Evolutionary conservation across 2,797 vertebrate genomes (phyloP).

Genomic region (Tokudaia tokunoshimensis): DNA sequence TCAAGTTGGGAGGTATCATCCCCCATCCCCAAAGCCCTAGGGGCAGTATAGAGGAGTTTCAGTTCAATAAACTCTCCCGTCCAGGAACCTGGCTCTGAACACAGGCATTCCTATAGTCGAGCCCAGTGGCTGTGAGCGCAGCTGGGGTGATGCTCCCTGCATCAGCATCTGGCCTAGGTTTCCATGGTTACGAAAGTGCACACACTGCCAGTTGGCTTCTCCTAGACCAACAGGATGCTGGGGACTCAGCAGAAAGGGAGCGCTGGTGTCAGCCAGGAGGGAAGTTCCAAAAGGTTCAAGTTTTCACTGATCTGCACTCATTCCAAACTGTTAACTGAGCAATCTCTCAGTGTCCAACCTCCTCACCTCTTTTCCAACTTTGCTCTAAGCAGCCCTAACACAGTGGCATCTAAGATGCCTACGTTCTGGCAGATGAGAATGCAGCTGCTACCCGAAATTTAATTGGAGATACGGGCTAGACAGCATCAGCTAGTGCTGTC

Average conservation of each 20-base stretch:
- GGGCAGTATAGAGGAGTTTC: slow-evolving; percentile 45
- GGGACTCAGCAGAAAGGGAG: neutral
- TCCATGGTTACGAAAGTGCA: slow-evolving; percentile 46
- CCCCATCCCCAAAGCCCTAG: neutral
- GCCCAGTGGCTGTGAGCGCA: neutral
- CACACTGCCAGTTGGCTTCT: neutral
- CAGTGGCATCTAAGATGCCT: neutral
- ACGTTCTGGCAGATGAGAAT: neutral
- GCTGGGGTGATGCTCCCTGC: neutral
- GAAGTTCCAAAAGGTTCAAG: neutral
- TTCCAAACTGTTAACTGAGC: neutral
- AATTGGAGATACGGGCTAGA: neutral
- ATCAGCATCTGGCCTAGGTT: neutral
- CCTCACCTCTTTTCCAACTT: neutral
- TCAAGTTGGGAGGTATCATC: slow-evolving; percentile 18
- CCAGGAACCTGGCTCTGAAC: slow-evolving; percentile 37
- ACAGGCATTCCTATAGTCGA: slow-evolving; percentile 35
- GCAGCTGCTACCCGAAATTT: neutral
- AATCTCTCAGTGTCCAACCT: neutral
- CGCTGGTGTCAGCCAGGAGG: neutral
- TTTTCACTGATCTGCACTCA: neutral
- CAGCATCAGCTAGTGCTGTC: too few species aligned
- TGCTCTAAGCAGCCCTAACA: neutral
- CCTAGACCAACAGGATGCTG: neutral
- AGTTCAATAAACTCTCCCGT: slow-evolving; percentile 36